Evolutionary conservation across 2,888 invertebrate genomes (phyloP).

Genomic region (Rhamphomyia laevipes): DNA sequence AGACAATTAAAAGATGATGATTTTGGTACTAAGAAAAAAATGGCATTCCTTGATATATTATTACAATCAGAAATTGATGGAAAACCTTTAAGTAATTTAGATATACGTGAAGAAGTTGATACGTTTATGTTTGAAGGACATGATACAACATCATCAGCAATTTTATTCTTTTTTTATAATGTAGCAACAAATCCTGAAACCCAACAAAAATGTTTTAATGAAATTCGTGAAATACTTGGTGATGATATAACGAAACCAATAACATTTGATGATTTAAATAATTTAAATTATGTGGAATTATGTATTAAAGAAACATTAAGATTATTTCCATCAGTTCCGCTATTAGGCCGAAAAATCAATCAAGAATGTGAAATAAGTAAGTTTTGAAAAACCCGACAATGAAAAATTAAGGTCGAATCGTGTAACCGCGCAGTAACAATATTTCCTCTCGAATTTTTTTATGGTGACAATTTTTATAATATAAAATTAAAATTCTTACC

Average conservation of each 20-base stretch:
- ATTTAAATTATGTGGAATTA: constrained; percentile 31
- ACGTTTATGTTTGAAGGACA: constrained; percentile 61
- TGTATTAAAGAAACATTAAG: constrained; percentile 35
- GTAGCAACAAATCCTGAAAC: constrained; percentile 39
- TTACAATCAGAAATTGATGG: constrained; percentile 48
- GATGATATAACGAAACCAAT: constrained; percentile 25
- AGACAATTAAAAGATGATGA: constrained; percentile 17
- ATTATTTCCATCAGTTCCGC: constrained; percentile 33
- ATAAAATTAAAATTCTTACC: background rate
- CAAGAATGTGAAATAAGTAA: constrained; percentile 34
- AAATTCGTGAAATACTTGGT: constrained; percentile 36
- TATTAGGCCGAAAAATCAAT: constrained; percentile 29
- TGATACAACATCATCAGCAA: constrained; percentile 42
- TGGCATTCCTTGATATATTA: constrained; percentile 56
- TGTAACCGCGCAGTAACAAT: too few species aligned
- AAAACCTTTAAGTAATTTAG: constrained; percentile 43
- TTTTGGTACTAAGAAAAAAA: constrained; percentile 46
- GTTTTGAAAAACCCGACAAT: too few species aligned
- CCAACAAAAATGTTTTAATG: constrained; percentile 39
- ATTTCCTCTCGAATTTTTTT: too few species aligned
- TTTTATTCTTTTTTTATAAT: constrained; percentile 41
- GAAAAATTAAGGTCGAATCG: too few species aligned
- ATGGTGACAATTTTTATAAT: too few species aligned
- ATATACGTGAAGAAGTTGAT: constrained; percentile 57
- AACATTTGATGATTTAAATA: constrained; percentile 29